Evolutionary conservation across 2,797 vertebrate species (phyloP).

Genomic region (Melanotaenia parkinsoni): DNA sequence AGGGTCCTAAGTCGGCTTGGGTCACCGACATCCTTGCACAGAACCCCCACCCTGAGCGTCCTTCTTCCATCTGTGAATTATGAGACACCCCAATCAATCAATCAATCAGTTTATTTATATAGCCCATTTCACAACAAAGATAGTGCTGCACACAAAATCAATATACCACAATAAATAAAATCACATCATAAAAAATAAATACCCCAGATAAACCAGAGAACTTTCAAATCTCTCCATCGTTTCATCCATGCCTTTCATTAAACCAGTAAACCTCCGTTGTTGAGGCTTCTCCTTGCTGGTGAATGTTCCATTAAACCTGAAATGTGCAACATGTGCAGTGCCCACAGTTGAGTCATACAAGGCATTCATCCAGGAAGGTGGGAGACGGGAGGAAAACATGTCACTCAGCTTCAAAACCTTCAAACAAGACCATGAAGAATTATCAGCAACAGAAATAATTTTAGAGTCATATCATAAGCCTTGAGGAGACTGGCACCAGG

Average conservation of each 20-base stretch:
- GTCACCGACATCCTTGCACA: background rate
- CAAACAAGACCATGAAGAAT: conserved; percentile 27
- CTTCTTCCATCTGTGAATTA: too few relatives aligned
- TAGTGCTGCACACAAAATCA: too few relatives aligned
- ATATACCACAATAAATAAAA: too few relatives aligned
- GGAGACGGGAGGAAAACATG: conserved; percentile 1
- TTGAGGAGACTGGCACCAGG: conserved; percentile 32
- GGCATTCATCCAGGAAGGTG: conserved; percentile 18
- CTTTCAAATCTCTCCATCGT: too few relatives aligned
- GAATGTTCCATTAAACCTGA: background rate
- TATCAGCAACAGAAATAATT: conserved; percentile 27
- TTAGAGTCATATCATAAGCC: conserved; percentile 17
- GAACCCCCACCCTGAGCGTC: too few relatives aligned
- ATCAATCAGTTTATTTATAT: too few relatives aligned
- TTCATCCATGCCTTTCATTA: background rate
- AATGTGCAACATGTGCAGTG: background rate
- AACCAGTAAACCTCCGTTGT: background rate
- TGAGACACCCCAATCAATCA: too few relatives aligned
- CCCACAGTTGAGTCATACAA: conserved; percentile 12
- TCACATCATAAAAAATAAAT: too few relatives aligned
- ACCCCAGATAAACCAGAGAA: too few relatives aligned
- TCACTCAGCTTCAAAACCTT: conserved; percentile 21
- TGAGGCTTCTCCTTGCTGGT: background rate
- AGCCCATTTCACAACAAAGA: too few relatives aligned
- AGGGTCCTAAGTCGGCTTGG: background rate